These are phyloP conservation scores for Prionace glauca DNA, from an alignment of 2,797 vertebrate species.

Conservation along the genomic window DNA sequence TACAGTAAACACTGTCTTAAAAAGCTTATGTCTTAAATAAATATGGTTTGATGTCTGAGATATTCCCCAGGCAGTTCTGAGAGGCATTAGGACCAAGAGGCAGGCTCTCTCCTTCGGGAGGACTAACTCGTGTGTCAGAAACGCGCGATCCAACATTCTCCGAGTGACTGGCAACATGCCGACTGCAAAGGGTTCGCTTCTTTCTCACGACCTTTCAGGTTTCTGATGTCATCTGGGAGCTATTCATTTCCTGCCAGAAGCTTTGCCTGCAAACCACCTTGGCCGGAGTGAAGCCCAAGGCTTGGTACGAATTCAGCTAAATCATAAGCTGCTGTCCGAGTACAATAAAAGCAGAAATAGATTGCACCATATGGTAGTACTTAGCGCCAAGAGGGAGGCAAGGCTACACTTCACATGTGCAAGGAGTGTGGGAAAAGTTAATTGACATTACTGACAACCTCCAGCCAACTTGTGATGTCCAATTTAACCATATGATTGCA, in stretches of 20 bases:
- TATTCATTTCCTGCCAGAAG: conserved; percentile 97
- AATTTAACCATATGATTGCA: conserved; percentile 23
- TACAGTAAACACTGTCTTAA: not conserved
- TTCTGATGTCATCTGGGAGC: conserved; percentile 96
- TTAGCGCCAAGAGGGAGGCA: conserved; percentile 81
- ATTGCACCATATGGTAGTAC: conserved; percentile 83
- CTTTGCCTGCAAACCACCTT: conserved; percentile 75
- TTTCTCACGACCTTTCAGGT: conserved; percentile 98
- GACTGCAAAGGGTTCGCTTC: conserved; percentile 79
- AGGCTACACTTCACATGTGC: conserved; percentile 60
- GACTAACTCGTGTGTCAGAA: conserved; percentile 78
- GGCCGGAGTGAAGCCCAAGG: conserved; percentile 75
- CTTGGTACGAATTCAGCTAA: conserved; percentile 78
- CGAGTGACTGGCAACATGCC: conserved; percentile 79
- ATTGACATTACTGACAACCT: conserved; percentile 22
- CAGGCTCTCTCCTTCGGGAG: conserved; percentile 57
- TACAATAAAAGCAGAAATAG: conserved; percentile 57
- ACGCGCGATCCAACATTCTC: conserved; percentile 73
- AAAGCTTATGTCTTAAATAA: not conserved
- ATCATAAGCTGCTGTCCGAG: conserved; percentile 79
- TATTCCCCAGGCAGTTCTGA: not conserved
- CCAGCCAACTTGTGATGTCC: conserved; percentile 3
- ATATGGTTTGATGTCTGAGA: not conserved
- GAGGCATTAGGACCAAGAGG: conserved; percentile 36
- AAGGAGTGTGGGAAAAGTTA: conserved; percentile 87